Evolutionary conservation across 30 jellyfish, hydroid and myxozoan species (phyloP).

Genomic region (Aurelia aurita complex sp. Pacific): DNA sequence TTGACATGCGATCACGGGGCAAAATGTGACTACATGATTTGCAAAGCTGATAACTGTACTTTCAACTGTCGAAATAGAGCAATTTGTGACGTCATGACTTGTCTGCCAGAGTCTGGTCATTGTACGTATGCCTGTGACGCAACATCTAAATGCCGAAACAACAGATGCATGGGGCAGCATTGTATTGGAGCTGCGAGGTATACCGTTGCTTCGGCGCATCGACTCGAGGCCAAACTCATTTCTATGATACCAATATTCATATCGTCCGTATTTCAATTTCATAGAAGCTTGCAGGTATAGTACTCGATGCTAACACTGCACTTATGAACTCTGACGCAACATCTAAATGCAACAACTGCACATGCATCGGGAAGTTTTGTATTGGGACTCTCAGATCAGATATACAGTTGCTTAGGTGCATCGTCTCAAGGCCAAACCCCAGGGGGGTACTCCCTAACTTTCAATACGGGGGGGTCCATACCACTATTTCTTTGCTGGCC

Average conservation of each 20-base stretch:
- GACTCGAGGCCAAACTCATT: not conserved
- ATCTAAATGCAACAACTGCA: not conserved
- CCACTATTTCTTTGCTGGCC: no score
- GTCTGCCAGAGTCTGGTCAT: conserved; percentile 35
- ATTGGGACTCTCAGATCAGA: conserved; percentile 24
- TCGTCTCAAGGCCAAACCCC: not conserved
- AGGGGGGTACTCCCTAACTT: no score
- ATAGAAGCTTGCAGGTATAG: not conserved
- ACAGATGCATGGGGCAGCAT: conserved; percentile 31
- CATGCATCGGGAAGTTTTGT: conserved; percentile 26
- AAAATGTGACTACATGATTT: conserved; percentile 46
- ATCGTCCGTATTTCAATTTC: not conserved
- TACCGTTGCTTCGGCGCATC: conserved; percentile 9
- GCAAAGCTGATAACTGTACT: conserved; percentile 43
- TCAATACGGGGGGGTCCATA: no score
- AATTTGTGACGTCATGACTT: conserved; percentile 47
- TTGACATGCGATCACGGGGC: conserved; percentile 24
- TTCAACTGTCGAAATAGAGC: conserved; percentile 44
- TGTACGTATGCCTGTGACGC: conserved; percentile 52
- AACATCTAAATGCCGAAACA: conserved; percentile 35
- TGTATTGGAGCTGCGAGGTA: conserved; percentile 44
- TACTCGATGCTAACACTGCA: not conserved
- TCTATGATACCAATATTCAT: not conserved
- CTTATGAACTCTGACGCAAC: conserved; percentile 25
- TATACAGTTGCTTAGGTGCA: not conserved